phyloP scores from a whole-genome alignment of 2,797 vertebrate genomes.

The Pseudochromis fuscus region DNA sequence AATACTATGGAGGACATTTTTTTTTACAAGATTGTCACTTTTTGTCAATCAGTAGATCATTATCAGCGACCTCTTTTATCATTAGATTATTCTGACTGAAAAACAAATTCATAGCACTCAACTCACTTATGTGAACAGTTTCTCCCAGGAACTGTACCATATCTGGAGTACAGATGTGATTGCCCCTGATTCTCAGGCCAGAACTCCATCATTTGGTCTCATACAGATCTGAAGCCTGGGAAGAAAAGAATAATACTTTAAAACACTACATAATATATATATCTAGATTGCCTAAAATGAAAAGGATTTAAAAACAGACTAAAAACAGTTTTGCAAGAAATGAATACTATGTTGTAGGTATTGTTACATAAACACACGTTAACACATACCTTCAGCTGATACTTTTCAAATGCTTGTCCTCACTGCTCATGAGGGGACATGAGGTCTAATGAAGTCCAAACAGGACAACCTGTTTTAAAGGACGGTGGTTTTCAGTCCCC shows the following conservation, averaged over 20 bases:
- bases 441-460: constrained; percentile 68
- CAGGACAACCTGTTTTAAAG: constrained; percentile 76
- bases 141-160: constrained; percentile 77
- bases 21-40: neutral
- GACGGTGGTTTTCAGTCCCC: constrained; percentile 61
- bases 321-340: neutral
- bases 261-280: neutral
- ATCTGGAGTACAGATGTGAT: constrained; percentile 70
- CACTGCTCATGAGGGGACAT: constrained; percentile 44
- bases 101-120: neutral
- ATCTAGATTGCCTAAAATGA: neutral
- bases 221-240: constrained; percentile 57
- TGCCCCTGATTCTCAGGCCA: constrained; percentile 76
- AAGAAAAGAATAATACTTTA: neutral
- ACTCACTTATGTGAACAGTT: constrained; percentile 78
- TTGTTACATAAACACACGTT: neutral
- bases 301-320: neutral
- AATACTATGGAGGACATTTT: neutral
- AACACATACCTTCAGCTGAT: constrained; percentile 62
- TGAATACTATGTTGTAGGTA: neutral
- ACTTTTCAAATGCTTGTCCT: constrained; percentile 39
- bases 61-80: neutral
- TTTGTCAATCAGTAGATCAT: neutral
- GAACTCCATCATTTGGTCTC: constrained; percentile 77
- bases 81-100: constrained; percentile 14